Evolutionary conservation across 2,888 invertebrate species (phyloP).

Genomic region (Drosophila merina): DNA sequence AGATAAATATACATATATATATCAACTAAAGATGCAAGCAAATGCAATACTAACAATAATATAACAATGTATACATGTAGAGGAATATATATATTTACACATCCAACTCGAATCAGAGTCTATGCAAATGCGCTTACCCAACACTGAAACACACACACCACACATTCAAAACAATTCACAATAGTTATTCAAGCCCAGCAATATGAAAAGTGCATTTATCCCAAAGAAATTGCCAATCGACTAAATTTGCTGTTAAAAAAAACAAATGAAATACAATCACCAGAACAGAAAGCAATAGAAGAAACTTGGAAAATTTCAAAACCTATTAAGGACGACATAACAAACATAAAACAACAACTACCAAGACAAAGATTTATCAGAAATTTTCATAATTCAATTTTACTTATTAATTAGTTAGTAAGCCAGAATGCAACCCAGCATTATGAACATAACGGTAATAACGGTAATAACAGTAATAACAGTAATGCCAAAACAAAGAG

Average conservation of each 20-base stretch:
- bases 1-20: constrained; percentile 25
- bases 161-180: constrained; percentile 18
- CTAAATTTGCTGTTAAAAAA: constrained; percentile 25
- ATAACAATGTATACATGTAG: constrained; percentile 46
- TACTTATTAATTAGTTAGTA: constrained; percentile 74
- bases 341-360: constrained; percentile 19
- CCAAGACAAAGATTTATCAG: constrained; percentile 35
- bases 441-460: constrained; percentile 32
- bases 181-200: constrained; percentile 41
- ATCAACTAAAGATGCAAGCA: constrained; percentile 53
- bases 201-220: constrained; percentile 70
- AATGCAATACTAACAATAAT: constrained; percentile 50
- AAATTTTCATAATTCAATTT: constrained; percentile 58
- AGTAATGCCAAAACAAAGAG: constrained; percentile 44
- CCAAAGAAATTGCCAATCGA: constrained; percentile 74
- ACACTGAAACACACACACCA: constrained; percentile 9
- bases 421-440: constrained; percentile 50
- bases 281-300: constrained; percentile 33
- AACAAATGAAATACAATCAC: constrained; percentile 11
- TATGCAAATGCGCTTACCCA: constrained; percentile 26
- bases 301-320: constrained; percentile 24
- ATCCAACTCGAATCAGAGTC: constrained; percentile 27
- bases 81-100: constrained; percentile 59
- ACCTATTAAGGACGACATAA: background rate
- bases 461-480: constrained; percentile 38